A percentile compares a stretch with the other conserved stretches of the same genome.
Evolutionary conservation across 1,140 invertebrate genomes (phyloP).

Genomic region (Procambarus clarkii): DNA sequence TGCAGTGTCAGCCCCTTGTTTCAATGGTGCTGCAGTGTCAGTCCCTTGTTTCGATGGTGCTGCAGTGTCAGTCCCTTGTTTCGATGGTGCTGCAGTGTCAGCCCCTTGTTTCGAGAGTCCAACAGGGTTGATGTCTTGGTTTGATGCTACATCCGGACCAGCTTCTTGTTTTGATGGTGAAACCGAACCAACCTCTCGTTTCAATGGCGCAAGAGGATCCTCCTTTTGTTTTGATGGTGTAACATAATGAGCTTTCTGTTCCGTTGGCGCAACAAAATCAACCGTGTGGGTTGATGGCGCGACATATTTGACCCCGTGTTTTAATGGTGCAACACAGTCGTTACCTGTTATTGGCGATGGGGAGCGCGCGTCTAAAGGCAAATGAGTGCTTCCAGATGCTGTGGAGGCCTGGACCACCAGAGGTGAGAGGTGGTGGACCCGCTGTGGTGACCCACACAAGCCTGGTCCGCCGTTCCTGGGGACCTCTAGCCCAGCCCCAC

Average conservation of each 20-base stretch:
- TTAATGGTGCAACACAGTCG: not conserved
- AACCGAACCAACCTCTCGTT: not conserved
- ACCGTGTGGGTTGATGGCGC: not conserved
- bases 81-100: not conserved
- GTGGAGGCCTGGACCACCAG: not conserved
- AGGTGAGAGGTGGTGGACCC: not conserved
- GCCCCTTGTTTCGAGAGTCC: not conserved
- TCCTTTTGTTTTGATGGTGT: not conserved
- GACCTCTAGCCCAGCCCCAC: not conserved
- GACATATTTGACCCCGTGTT: not conserved
- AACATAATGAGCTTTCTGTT: not conserved
- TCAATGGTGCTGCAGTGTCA: not conserved
- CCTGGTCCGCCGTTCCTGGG: not conserved
- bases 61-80: not conserved
- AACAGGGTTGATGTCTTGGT: not conserved
- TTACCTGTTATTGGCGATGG: too few relatives aligned
- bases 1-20: not conserved
- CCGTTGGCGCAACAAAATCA: not conserved
- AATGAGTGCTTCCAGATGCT: not conserved
- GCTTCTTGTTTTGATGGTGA: not conserved
- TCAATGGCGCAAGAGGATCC: not conserved
- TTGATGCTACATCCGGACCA: not conserved
- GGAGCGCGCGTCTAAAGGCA: not conserved
- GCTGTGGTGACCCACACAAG: not conserved
- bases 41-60: not conserved